phyloP scores from a whole-genome alignment of 1,140 invertebrate genomes.

The Drosophila varians region DNA sequence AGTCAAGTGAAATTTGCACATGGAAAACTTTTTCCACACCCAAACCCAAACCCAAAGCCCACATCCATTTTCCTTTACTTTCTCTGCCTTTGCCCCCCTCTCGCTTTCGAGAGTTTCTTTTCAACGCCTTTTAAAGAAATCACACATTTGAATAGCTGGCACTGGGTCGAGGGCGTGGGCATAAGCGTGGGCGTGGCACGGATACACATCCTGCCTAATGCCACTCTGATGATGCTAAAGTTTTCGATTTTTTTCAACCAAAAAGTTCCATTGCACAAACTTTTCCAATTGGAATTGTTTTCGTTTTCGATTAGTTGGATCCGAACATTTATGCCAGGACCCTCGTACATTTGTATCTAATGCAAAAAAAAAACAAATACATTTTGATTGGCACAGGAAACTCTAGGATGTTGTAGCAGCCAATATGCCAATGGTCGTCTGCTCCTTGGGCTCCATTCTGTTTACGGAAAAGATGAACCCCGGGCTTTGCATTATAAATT shows the following conservation, averaged over 20 bases:
- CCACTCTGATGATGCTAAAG: conserved; percentile 48
- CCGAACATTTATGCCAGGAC: conserved; percentile 48
- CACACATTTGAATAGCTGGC: conserved; percentile 38
- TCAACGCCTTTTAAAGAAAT: conserved; percentile 58
- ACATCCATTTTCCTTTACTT: background rate
- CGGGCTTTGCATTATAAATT: conserved; percentile 40
- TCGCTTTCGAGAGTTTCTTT: conserved; percentile 12
- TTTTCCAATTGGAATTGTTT: conserved; percentile 74
- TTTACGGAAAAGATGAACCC: conserved; percentile 9
- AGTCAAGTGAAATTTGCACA: conserved; percentile 64
- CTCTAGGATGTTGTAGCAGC: background rate
- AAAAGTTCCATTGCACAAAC: conserved; percentile 56
- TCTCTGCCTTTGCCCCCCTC: background rate
- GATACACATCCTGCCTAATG: conserved; percentile 19
- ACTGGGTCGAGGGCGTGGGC: conserved; percentile 16
- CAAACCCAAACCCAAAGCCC: background rate
- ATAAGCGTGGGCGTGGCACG: conserved; percentile 2
- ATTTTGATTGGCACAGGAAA: conserved; percentile 62
- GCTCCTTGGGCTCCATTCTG: background rate
- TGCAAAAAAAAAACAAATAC: conserved; percentile 21
- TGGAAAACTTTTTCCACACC: conserved; percentile 50
- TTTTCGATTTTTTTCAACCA: conserved; percentile 33
- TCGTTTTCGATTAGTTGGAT: conserved; percentile 56
- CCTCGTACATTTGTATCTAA: conserved; percentile 20
- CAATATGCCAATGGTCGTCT: conserved; percentile 7